Percentiles rank a stretch among this genome's conserved stretches.
Conservation (phyloP, 2,113 vertebrate species). For the Anhinga anhinga region DNA sequence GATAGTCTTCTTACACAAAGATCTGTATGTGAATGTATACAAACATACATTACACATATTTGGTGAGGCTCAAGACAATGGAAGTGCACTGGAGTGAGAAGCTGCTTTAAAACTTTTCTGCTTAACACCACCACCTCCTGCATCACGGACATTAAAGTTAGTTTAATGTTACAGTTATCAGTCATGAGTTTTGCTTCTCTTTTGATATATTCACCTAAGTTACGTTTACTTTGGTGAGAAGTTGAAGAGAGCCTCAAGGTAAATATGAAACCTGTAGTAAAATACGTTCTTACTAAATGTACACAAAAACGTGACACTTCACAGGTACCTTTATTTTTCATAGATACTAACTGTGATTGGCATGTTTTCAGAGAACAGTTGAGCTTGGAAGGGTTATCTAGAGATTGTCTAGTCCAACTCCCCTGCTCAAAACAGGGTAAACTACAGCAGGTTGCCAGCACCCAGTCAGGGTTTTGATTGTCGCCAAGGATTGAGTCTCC, state of each 20-base stretch:
- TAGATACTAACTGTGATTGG: neutral
- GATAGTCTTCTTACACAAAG: neutral
- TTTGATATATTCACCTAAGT: neutral
- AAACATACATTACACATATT: neutral
- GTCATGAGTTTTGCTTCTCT: neutral
- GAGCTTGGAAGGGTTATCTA: neutral
- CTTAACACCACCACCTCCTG: neutral
- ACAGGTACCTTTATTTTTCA: conserved; percentile 9
- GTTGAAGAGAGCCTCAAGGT: neutral
- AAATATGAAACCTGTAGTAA: neutral
- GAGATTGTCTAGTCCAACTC: neutral
- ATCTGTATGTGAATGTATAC: neutral
- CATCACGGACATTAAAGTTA: neutral
- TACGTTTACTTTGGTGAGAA: conserved; percentile 22
- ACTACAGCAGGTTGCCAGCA: neutral
- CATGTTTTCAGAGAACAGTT: neutral
- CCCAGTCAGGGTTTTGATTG: neutral
- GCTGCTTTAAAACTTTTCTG: neutral
- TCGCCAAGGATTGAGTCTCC: neutral
- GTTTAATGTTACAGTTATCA: neutral
- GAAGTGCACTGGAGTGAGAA: conserved; percentile 15
- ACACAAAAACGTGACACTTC: neutral
- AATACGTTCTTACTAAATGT: conserved; percentile 13
- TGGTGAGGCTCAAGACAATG: neutral
- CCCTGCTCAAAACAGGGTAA: neutral